These are phyloP conservation scores for Lypha dubia DNA, from an alignment of 2,888 invertebrate genomes.

Conservation along the genomic window DNA sequence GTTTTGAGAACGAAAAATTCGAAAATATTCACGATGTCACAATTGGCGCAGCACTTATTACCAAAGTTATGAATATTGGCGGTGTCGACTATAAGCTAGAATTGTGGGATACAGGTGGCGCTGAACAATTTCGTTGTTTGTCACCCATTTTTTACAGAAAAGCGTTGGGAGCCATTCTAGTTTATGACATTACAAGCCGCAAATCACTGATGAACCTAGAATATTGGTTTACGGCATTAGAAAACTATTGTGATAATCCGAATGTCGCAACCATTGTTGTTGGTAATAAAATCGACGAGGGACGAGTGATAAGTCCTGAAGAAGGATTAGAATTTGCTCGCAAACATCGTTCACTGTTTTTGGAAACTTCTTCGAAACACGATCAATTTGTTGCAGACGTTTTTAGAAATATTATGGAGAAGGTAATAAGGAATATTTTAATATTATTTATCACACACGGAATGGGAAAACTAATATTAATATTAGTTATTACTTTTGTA, in stretches of 20 bases:
- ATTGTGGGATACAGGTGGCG: conserved; percentile 98
- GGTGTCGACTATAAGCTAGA: conserved; percentile 97
- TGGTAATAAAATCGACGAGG: conserved; percentile 98
- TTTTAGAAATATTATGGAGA: conserved; percentile 98
- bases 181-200: conserved; percentile 95
- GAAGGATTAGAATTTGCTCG: conserved; percentile 98
- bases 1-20: conserved; percentile 98
- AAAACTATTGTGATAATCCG: conserved; percentile 96
- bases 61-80: conserved; percentile 94
- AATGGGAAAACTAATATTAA: too few species aligned
- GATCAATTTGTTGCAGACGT: conserved; percentile 97
- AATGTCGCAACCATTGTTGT: conserved; percentile 98
- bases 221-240: conserved; percentile 96
- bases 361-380: conserved; percentile 99
- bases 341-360: conserved; percentile 96
- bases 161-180: conserved; percentile 95
- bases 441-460: too few species aligned
- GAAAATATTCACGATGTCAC: conserved; percentile 96
- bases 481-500: too few species aligned
- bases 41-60: conserved; percentile 99
- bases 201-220: conserved; percentile 93
- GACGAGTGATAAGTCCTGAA: conserved; percentile 92
- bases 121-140: conserved; percentile 95
- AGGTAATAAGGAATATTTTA: conserved; percentile 86
- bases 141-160: conserved; percentile 97